These are phyloP conservation scores for Ceyx cyanopectus DNA, from an alignment of 2,113 vertebrate genomes.

Conservation along the genomic window DNA sequence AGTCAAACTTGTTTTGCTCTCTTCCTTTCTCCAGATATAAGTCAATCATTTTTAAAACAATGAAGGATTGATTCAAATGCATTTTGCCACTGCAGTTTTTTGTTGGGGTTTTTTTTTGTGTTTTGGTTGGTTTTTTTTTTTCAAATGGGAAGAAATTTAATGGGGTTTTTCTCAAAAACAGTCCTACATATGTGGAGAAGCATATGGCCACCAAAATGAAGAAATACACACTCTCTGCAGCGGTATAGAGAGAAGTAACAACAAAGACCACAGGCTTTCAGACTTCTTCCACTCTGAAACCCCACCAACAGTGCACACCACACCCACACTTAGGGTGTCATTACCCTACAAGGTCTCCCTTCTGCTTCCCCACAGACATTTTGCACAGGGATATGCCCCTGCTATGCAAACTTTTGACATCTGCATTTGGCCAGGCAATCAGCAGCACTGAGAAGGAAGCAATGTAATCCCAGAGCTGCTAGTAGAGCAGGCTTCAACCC, in stretches of 20 bases:
- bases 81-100: not conserved
- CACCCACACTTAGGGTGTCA: not conserved
- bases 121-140: no score
- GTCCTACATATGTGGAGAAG: not conserved
- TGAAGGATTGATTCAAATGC: not conserved
- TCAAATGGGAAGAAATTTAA: not conserved
- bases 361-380: not conserved
- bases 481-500: not conserved
- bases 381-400: not conserved
- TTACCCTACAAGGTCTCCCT: not conserved
- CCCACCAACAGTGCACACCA: rapidly evolving
- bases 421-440: not conserved
- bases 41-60: not conserved
- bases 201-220: not conserved
- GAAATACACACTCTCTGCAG: not conserved
- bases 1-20: not conserved
- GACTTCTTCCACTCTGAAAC: not conserved
- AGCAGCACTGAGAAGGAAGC: not conserved
- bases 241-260: rapidly evolving
- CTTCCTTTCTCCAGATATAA: not conserved
- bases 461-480: not conserved
- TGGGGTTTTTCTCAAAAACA: not conserved
- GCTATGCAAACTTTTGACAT: not conserved
- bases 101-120: no score
- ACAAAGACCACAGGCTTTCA: not conserved